Conservation (phyloP, 2,888 invertebrate genomes). For the Macrosiphum euphorbiae region DNA sequence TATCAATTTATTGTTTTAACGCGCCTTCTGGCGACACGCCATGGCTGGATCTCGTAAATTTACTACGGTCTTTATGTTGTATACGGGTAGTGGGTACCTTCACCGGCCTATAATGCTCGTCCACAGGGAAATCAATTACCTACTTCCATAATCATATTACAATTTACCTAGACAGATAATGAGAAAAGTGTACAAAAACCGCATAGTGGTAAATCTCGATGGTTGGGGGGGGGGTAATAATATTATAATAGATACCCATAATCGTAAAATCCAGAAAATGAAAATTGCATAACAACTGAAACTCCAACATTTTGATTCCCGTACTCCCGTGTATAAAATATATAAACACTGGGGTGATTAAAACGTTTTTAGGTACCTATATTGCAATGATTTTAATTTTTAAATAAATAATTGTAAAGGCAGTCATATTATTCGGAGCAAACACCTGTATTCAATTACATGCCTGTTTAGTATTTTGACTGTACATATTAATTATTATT, state of each 20-base stretch:
- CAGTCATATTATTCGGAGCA: not conserved
- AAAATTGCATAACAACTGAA: not conserved
- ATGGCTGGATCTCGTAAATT: constrained; percentile 40
- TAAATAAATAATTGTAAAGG: not conserved
- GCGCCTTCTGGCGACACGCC: constrained; percentile 61
- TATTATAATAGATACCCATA: not conserved
- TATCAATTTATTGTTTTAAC: constrained; percentile 58
- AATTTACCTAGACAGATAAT: not conserved
- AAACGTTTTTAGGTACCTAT: not conserved
- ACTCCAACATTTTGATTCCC: not conserved
- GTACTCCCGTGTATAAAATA: not conserved
- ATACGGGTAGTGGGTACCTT: not conserved
- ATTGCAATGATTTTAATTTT: not conserved
- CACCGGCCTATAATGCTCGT: not conserved
- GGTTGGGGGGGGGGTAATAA: not conserved
- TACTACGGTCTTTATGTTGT: constrained; percentile 15
- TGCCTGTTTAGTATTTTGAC: no score
- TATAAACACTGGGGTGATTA: not conserved
- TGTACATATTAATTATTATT: not conserved
- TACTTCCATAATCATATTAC: constrained; percentile 34
- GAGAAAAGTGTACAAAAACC: constrained; percentile 7
- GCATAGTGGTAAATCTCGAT: constrained; percentile 26
- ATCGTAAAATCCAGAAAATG: not conserved
- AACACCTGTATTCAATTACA: not conserved
- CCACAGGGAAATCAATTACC: constrained; percentile 55